A percentile compares a stretch with the other conserved stretches of the same genome.
Conservation (phyloP, 2,797 vertebrate species). For the Hypotaenidia philippensis region DNA sequence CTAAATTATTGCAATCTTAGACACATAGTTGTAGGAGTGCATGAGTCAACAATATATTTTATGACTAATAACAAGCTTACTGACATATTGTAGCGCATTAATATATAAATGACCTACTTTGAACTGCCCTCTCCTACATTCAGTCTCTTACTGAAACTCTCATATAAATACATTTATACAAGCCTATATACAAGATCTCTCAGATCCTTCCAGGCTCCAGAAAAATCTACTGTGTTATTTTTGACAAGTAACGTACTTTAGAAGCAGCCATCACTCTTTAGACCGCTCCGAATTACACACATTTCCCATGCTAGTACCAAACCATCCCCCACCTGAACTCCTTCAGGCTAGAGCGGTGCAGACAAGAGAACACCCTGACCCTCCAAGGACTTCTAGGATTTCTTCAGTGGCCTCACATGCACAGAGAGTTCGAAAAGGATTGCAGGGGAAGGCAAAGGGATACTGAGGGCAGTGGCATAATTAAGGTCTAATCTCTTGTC, state of each 20-base stretch:
- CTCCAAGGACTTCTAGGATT: not conserved
- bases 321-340: not conserved
- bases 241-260: not conserved
- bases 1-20: not conserved
- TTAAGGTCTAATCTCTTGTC: not conserved
- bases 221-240: not conserved
- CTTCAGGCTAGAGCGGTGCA: fast-evolving
- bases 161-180: conserved; percentile 3
- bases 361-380: not conserved
- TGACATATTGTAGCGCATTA: not conserved
- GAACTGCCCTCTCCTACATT: not conserved
- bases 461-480: not conserved
- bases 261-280: not conserved
- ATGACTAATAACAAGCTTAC: conserved; percentile 31
- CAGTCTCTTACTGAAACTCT: not conserved
- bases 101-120: conserved; percentile 34
- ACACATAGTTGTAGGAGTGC: not conserved
- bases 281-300: fast-evolving
- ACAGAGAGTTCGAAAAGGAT: not conserved
- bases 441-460: not conserved
- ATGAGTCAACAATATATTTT: conserved; percentile 23
- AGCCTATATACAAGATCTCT: not conserved
- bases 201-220: not conserved
- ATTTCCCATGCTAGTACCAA: not conserved
- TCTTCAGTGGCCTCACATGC: not conserved